Evolutionary conservation across 2,797 vertebrate species (phyloP).

Genomic region (Rhyacichthys aspro): DNA sequence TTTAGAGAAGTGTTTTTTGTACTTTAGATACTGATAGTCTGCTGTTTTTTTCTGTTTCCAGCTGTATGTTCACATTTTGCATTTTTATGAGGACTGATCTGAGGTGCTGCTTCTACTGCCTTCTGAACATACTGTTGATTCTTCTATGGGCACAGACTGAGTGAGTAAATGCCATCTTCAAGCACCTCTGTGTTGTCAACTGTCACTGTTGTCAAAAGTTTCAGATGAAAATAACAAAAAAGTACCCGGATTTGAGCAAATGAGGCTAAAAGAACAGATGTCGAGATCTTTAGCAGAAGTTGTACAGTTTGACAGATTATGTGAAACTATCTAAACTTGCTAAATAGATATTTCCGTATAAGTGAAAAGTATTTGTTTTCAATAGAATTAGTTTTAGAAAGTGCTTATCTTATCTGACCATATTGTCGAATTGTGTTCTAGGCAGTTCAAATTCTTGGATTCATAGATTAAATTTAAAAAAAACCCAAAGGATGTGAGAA

Average conservation of each 20-base stretch:
- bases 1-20: slow-evolving; percentile 10
- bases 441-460: too few species aligned
- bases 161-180: slow-evolving; percentile 54
- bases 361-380: too few species aligned
- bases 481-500: neutral
- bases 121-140: slow-evolving; percentile 59
- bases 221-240: neutral
- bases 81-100: slow-evolving; percentile 61
- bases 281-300: too few species aligned
- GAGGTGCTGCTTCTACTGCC: slow-evolving; percentile 56
- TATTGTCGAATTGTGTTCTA: too few species aligned
- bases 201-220: neutral
- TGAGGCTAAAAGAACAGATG: too few species aligned
- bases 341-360: too few species aligned
- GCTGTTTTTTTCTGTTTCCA: slow-evolving; percentile 45
- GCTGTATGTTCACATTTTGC: slow-evolving; percentile 56
- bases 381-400: too few species aligned
- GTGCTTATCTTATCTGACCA: too few species aligned
- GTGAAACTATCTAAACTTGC: too few species aligned
- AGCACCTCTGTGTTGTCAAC: neutral
- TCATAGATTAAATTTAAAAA: too few species aligned
- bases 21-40: slow-evolving; percentile 37
- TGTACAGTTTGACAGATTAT: too few species aligned
- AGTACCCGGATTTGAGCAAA: too few species aligned
- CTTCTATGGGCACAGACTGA: slow-evolving; percentile 70